Percentiles rank a stretch among this genome's conserved stretches.
These are phyloP conservation scores for Sandelia bainsii DNA, from an alignment of 2,797 vertebrate species.

Conservation along the genomic window DNA sequence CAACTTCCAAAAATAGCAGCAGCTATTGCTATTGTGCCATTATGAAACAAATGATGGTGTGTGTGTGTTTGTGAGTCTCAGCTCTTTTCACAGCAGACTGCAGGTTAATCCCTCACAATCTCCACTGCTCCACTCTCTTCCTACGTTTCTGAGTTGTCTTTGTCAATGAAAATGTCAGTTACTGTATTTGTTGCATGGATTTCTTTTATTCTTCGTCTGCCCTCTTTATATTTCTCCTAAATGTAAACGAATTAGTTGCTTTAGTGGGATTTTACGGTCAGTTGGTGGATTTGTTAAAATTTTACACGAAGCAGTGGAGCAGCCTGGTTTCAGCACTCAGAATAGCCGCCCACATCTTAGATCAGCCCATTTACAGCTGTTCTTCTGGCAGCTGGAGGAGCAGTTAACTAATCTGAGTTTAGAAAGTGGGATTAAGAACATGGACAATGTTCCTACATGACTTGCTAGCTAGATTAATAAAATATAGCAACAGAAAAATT, in stretches of 20 bases:
- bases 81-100: conserved; percentile 45
- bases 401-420: conserved; percentile 12
- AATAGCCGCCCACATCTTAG: conserved; percentile 1
- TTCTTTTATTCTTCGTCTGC: conserved; percentile 1
- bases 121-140: conserved; percentile 15
- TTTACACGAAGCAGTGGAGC: conserved; percentile 8
- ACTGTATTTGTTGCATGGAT: neutral
- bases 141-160: conserved; percentile 24
- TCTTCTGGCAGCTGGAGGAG: conserved; percentile 8
- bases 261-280: conserved; percentile 4
- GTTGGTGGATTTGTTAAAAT: neutral
- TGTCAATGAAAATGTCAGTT: conserved; percentile 24
- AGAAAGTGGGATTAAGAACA: conserved; percentile 15
- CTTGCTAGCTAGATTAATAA: neutral
- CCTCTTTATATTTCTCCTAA: neutral
- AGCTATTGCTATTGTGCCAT: conserved; percentile 56
- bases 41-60: conserved; percentile 55
- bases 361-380: conserved; percentile 19
- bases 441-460: conserved; percentile 1
- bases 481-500: neutral
- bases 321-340: neutral
- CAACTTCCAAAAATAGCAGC: conserved; percentile 72
- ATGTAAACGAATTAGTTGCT: neutral
- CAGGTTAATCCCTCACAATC: conserved; percentile 61
- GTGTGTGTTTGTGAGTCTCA: conserved; percentile 32